Conservation (phyloP, 2,888 invertebrate species). For the Pristionchus japonicus region DNA sequence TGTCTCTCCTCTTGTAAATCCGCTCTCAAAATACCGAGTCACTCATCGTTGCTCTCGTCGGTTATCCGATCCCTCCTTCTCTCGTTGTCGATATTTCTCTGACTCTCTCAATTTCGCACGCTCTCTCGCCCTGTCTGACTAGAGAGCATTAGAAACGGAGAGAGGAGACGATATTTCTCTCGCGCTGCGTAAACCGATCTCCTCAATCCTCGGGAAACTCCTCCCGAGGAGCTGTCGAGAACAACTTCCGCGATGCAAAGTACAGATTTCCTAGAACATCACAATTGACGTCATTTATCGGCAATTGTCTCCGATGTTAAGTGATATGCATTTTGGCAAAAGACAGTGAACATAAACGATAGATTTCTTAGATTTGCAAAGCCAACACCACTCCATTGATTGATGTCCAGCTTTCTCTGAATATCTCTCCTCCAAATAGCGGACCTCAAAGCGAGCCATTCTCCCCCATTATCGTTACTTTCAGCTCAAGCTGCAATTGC, state of each 20-base stretch:
- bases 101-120: too few species aligned
- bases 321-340: too few species aligned
- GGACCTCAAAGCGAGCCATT: background rate
- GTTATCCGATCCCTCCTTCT: slow-evolving; percentile 1
- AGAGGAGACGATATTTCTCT: too few species aligned
- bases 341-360: background rate
- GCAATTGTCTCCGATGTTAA: too few species aligned
- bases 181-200: slow-evolving; percentile 1
- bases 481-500: background rate
- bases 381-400: background rate
- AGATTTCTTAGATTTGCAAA: background rate
- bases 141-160: too few species aligned
- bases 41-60: background rate
- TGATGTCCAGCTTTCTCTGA: too few species aligned
- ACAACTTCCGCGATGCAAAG: slow-evolving; percentile 6
- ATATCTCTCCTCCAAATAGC: too few species aligned
- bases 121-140: too few species aligned
- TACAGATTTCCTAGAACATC: background rate
- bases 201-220: background rate
- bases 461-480: background rate
- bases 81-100: background rate
- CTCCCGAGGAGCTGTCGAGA: background rate
- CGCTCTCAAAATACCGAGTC: background rate
- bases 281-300: background rate
- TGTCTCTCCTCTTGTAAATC: background rate